phyloP scores from a whole-genome alignment of 2,113 vertebrate genomes.

The Corythornis madagascariensis region DNA sequence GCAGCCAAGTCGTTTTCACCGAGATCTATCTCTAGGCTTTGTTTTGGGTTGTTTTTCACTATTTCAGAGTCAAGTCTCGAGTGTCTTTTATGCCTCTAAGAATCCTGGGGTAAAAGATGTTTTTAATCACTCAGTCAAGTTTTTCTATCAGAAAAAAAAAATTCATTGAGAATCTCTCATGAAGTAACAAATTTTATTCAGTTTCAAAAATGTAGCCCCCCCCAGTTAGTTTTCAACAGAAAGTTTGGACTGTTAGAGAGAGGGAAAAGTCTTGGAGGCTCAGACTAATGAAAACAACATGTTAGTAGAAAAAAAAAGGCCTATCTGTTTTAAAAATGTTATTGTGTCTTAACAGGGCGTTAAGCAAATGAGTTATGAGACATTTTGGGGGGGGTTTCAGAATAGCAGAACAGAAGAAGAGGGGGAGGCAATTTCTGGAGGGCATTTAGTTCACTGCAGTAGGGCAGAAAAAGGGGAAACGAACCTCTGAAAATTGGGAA shows the following conservation, averaged over 20 bases:
- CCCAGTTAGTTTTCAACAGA: neutral
- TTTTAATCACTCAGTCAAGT: neutral
- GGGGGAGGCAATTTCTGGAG: neutral
- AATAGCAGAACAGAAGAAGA: neutral
- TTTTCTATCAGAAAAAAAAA: neutral
- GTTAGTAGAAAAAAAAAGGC: neutral
- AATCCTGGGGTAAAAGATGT: neutral
- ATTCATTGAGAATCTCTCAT: neutral
- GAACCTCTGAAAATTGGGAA: neutral
- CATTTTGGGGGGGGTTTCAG: neutral
- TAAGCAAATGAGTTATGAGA: neutral
- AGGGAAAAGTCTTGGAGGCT: neutral
- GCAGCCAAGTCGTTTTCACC: neutral
- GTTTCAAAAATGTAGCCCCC: neutral
- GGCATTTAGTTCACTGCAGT: neutral
- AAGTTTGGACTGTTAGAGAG: neutral
- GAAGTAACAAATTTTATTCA: neutral
- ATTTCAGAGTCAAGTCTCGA: neutral
- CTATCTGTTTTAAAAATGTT: neutral
- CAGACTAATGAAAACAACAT: constrained; percentile 22
- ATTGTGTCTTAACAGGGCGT: neutral
- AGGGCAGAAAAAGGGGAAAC: neutral
- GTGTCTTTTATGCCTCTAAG: neutral
- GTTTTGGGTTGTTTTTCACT: neutral
- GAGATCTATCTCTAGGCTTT: neutral